Conservation (phyloP, 1,140 invertebrate species). For the Anagrus nilaparvatae region DNA sequence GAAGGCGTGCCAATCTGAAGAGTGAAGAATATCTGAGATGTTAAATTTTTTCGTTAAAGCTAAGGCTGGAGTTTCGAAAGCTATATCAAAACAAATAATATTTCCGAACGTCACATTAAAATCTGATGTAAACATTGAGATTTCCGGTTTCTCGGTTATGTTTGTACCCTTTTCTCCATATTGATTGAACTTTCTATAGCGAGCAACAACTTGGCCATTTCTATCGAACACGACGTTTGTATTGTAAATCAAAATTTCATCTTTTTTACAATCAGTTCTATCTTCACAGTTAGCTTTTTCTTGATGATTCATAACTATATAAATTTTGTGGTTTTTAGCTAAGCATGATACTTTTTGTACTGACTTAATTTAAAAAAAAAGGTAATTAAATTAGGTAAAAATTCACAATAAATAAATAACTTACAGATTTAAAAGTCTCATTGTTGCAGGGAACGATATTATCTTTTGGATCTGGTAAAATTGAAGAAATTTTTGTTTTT, state of each 20-base stretch:
- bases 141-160: conserved; percentile 37
- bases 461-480: conserved; percentile 25
- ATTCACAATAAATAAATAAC: no score
- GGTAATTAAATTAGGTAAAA: not conserved
- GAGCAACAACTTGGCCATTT: conserved; percentile 45
- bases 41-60: conserved; percentile 42
- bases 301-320: conserved; percentile 62
- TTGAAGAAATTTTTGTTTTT: conserved; percentile 25
- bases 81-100: conserved; percentile 64
- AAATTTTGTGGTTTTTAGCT: conserved; percentile 42
- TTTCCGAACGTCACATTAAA: conserved; percentile 75
- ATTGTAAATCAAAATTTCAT: conserved; percentile 50
- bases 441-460: conserved; percentile 18
- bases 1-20: conserved; percentile 64
- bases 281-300: conserved; percentile 48
- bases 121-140: conserved; percentile 61
- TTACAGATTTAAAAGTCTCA: not conserved
- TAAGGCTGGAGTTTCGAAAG: conserved; percentile 52
- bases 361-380: conserved; percentile 22
- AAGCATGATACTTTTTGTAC: conserved; percentile 44
- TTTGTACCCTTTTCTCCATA: conserved; percentile 46
- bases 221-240: conserved; percentile 65
- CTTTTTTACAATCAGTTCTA: conserved; percentile 25
- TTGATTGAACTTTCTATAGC: conserved; percentile 68
- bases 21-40: conserved; percentile 58